Evolutionary conservation across 2,888 invertebrate genomes (phyloP), one percentile per base, ranked within the genome.

Genomic region (Drosophila ezoana): DNA sequence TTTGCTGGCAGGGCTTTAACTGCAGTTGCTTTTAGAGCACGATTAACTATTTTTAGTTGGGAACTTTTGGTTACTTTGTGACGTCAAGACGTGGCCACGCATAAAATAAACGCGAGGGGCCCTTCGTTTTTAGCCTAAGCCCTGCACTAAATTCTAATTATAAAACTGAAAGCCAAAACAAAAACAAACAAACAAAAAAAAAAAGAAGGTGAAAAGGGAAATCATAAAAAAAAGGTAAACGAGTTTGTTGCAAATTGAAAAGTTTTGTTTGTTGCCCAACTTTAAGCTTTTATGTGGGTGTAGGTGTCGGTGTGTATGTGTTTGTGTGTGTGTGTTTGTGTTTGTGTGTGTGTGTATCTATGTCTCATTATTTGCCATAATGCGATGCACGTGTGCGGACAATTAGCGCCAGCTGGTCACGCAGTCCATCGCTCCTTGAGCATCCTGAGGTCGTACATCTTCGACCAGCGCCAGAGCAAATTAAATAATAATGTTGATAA

Each of bases 401-500:
- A 88, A 82, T 82, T 88, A 86, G 87, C 66, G 57, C 43, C 86
- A 70, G 60, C 81, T 77, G 77, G 78, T 63, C 81, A 86, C 73
- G 86, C 83, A 67, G 43, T 35, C 28, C n/a, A 14, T n/a, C 18
- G 57, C 35, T 57, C 9, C 57, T 14, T 60, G 18, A 18, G 64
- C 40, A 63, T 58, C 58, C 56, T 40, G 49, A 59, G 65, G 63
- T 65, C 61, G 70, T 67, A 82, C 64, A 75, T 85, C 72, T 79
- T 74, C 23, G 40, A 32, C 35, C 41, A 16, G 18, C 48, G 20
- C 44, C 52, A 47, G 13, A 65, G 60, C 74, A 83, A 83, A 83
- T 83, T 84, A 84, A 89, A 89, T 89, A 87, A 83, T 89, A 87
- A 83, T 83, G 83, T 81, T 77, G 89, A 84, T 83, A 84, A 87